Evolutionary conservation across 2,888 invertebrate genomes (phyloP), one percentile per base, ranked within the genome.

Genomic region (Eupithecia insigniata): DNA sequence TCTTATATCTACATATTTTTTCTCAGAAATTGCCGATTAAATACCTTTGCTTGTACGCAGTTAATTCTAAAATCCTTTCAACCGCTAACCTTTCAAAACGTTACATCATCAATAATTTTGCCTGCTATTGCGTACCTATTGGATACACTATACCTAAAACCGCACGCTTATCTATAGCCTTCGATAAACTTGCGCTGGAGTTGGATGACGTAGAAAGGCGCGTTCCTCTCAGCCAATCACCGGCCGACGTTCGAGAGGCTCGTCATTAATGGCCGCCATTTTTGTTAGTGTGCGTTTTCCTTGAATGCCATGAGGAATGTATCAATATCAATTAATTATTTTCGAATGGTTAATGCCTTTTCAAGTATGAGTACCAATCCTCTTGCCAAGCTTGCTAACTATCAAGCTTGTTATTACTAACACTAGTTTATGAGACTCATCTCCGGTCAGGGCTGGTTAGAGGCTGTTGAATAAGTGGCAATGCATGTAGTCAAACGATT

Each of bases 151-250:
- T 60, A 60, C 60, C 10, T 62, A 62, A 74, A 83, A 83, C 76
- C 87, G 86, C 85, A 85, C 84, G 82, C 85, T 82, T 81, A 81
- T 82, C 80, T 75, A 76, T 80, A 79, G 83, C 83, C 84, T 85
- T 85, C 83, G 82, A 81, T 84, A 84, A 84, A 83, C 81, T 78
- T 87, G 89, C 87, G 89, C 86, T 73, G 75, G 88, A 83, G 86
- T 83, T 36, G n/a, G 70, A 72, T 90, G 88, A 90, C 90, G 91
- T 91, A 91, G 75, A 81, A 87, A 91, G 92, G 92, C 91, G 80
- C 88, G 92, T 74, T 84, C 74, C 70, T 71, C 43, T 82, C 81
- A 72, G 67, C 92, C 91, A 92, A 92, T 92, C 87, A 83, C 81
- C 69, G 79, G 10, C 69, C 74, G 32, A 73, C 43, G 80, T 85